Percentiles rank a stretch among this genome's conserved stretches.
phyloP scores from a whole-genome alignment of 2,113 vertebrate genomes.

The Glaucomys volans region DNA sequence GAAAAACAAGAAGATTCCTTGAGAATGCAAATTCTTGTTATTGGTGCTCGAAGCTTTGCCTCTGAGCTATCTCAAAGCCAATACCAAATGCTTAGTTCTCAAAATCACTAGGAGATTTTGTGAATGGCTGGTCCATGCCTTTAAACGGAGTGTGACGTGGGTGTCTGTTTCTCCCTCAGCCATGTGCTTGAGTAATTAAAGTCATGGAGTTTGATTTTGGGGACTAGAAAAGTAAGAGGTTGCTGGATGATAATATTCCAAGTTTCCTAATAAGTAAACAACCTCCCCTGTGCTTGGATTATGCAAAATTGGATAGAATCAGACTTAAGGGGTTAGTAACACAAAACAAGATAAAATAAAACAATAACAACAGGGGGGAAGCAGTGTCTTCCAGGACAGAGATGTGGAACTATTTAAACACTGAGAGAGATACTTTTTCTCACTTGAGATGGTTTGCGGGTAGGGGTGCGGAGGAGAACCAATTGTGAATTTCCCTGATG shows the following conservation, averaged over 20 bases:
- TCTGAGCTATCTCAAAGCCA: neutral
- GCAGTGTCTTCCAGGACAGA: neutral
- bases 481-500: neutral
- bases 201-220: neutral
- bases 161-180: neutral
- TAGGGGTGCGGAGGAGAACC: neutral
- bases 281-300: neutral
- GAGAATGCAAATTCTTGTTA: neutral
- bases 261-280: neutral
- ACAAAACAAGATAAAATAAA: neutral
- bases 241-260: neutral
- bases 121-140: neutral
- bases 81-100: neutral
- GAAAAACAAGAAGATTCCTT: conserved; percentile 5
- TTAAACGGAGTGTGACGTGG: neutral
- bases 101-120: neutral
- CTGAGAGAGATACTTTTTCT: neutral
- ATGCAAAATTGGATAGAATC: neutral
- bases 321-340: neutral
- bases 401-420: neutral
- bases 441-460: neutral
- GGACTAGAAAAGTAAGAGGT: neutral
- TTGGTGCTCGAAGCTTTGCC: neutral
- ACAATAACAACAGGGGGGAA: neutral
- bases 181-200: neutral